phyloP scores from a whole-genome alignment of 2,113 vertebrate species.

The Xerus inauris region DNA sequence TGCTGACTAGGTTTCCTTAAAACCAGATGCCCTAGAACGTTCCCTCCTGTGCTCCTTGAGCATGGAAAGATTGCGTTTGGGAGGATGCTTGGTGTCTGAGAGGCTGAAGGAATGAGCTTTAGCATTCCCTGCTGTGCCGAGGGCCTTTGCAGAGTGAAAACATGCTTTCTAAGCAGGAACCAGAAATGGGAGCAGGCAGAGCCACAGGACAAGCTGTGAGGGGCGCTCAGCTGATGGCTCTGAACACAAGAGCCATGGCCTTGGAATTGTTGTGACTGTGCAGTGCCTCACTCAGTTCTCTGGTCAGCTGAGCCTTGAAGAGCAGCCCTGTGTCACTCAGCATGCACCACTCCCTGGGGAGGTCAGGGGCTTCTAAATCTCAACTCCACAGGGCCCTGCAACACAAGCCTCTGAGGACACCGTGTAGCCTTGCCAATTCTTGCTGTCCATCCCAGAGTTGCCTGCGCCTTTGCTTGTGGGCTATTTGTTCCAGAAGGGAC shows the following conservation, averaged over 20 bases:
- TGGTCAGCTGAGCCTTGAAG: neutral
- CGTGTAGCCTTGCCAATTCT: neutral
- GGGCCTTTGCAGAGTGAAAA: conserved; percentile 48
- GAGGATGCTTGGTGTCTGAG: neutral
- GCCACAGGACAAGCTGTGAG: conserved; percentile 58
- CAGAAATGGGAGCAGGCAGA: conserved; percentile 35
- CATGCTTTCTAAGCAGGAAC: conserved; percentile 51
- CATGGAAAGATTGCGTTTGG: conserved; percentile 24
- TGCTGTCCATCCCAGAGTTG: neutral
- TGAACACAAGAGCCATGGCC: conserved; percentile 56
- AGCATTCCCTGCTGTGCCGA: neutral
- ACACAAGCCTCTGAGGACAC: neutral
- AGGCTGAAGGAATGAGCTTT: neutral
- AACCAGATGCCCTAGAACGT: neutral
- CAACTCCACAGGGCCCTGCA: neutral
- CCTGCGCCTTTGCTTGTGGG: neutral
- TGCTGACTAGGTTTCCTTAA: conserved; percentile 12
- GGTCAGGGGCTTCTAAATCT: neutral
- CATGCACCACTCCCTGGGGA: neutral
- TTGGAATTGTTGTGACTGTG: neutral
- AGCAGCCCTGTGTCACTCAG: neutral
- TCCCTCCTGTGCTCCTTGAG: neutral
- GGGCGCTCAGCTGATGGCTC: conserved; percentile 61
- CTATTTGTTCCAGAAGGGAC: neutral
- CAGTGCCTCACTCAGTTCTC: neutral